These are phyloP conservation scores for Chionis minor DNA, from an alignment of 2,113 vertebrate genomes.

Conservation along the genomic window DNA sequence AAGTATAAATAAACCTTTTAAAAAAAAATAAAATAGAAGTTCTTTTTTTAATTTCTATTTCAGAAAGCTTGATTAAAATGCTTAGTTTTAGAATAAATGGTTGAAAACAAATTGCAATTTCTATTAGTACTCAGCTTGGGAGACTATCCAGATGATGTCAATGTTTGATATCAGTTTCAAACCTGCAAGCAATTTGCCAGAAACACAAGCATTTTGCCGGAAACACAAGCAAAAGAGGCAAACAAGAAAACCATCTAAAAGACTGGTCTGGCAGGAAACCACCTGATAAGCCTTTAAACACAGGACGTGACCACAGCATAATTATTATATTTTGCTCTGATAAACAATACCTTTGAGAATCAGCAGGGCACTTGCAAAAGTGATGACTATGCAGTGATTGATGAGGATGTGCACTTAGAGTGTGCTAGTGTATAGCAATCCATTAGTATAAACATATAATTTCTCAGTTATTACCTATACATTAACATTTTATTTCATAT, in stretches of 20 bases:
- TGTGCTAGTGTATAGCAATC: conserved; percentile 10
- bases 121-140: background rate
- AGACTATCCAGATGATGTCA: background rate
- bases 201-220: background rate
- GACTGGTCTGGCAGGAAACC: background rate
- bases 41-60: background rate
- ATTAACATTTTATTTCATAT: background rate
- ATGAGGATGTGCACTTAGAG: background rate
- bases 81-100: background rate
- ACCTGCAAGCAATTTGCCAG: background rate
- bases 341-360: background rate
- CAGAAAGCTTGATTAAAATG: background rate
- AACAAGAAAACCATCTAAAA: background rate
- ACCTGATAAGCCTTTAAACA: background rate
- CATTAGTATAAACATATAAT: conserved; percentile 30
- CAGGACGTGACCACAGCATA: rapidly evolving
- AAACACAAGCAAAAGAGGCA: background rate
- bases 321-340: background rate
- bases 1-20: background rate
- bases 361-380: background rate
- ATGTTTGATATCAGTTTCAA: background rate
- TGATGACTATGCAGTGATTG: background rate
- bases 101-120: background rate
- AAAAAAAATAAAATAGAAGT: background rate
- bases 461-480: conserved; percentile 14